Evolutionary conservation across 1,140 invertebrate genomes (phyloP), one percentile per base, ranked within the genome.

Genomic region (Drepana arcuata): DNA sequence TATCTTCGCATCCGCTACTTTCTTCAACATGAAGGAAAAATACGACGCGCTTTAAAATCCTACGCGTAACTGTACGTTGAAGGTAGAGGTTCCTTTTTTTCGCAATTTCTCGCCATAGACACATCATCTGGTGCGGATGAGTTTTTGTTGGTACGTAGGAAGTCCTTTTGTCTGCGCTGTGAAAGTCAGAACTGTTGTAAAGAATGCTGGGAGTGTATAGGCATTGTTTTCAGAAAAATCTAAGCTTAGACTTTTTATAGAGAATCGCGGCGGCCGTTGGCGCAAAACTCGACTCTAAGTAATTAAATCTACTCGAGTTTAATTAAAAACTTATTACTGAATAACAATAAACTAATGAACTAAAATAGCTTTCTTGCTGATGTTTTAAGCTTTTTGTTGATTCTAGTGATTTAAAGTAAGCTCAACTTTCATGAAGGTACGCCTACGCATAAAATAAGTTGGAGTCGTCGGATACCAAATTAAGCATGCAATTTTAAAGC

Each of bases 91-190:
- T 62, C 57, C 67, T 68, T 70, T 68, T 73, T 77, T 81, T 73
- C 73, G 56, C 60, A 79, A 77, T 77, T 74, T 75, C 70, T 77
- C 69, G 63, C 71, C 67, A 82, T 79, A 82, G 73, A 82, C 78
- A 78, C 62, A 81, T 74, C 73, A 78, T 78, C 64, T 74, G 71
- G 70, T 68, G 65, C 69, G 73, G 67, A 73, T 78, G 74, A 79
- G 70, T 79, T 79, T 77, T 78, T 82, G 74, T 75, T 71, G 60
- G 63, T 47, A 78, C 58, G 77, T 66, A 74, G 71, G 69, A 78
- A 79, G 69, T 72, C 59, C 51, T 61, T 73, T 79, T 79, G 73
- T 79, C 55, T 79, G 64, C 49, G 58, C 53, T 70, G 65, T 72
- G 74, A 78, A 78, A 75, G 70, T 75, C 65, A 77, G 70, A 71